Evolutionary conservation across 2,797 vertebrate species (phyloP), one percentile per base, ranked within the genome.

Genomic region (Prionace glauca): DNA sequence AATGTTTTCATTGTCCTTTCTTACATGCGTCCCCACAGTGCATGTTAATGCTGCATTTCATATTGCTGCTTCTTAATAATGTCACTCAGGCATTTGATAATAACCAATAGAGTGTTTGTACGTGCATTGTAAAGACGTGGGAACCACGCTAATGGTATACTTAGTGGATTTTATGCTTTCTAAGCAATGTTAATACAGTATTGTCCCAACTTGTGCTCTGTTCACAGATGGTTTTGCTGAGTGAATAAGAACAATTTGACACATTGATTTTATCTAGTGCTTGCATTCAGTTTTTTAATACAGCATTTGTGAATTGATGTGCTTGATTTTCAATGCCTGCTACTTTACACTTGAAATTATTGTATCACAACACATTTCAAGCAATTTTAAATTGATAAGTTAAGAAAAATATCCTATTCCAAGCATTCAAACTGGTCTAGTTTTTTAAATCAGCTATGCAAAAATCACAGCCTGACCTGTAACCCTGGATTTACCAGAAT

Each of bases 131-230:
- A 26, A 93, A 11, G 41, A 67, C 36, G n/a, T 93, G 65, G 32
- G 91, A 93, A 67, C 36, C 20, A 36, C 11, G 2, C 91, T 93
- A n/a, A 69, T 60, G 26, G 50, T 90, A 90, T 90, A 29, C 87
- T 90, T 56, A 60, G 8, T 93, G 50, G 10, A 88, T 60, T 88
- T 88, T 26, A 56, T 88, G 88, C 60, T 9, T 91, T 65, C 29
- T 65, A 91, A 91, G 88, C 56, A 91, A 91, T 91, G 88, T 60
- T n/a, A 91, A 65, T 62, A 91, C 88, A 91, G 88, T 65, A 62
- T 91, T 91, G 88, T 65, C 60, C 88, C 29, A 32, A n/a, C 56
- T 32, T 91, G 36, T 20, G 56, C 36, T 92, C 18, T 41, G 62
- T 60, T 90, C 50, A 26, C 36, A 60, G 11, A 88, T 88, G 9